Conservation (phyloP, 2,888 invertebrate species). For the Caradrina clavipalpis region DNA sequence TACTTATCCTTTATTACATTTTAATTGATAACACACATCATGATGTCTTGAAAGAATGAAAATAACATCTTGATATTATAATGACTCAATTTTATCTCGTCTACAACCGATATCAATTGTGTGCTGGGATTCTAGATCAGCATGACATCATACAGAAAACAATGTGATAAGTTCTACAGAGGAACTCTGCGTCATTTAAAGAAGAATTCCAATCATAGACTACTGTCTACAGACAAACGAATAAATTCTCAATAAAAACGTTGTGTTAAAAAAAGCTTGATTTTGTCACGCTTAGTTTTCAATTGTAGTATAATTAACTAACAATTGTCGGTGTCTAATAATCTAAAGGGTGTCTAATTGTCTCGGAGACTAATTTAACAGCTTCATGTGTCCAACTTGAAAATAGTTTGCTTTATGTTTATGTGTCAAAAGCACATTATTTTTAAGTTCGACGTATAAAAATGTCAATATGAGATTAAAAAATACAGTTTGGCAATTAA, state of each 20-base stretch:
- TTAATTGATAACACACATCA: constrained; percentile 48
- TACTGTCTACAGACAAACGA: constrained; percentile 4
- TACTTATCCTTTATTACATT: constrained; percentile 30
- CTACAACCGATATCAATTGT: constrained; percentile 60
- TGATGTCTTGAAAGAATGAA: constrained; percentile 19
- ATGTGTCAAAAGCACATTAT: too few relatives aligned
- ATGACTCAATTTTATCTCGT: constrained; percentile 56
- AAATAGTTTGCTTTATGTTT: too few relatives aligned
- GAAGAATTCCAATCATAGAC: constrained; percentile 19
- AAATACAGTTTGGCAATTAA: too few relatives aligned
- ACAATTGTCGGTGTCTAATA: too few relatives aligned
- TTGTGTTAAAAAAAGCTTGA: too few relatives aligned
- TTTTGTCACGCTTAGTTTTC: too few relatives aligned
- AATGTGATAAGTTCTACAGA: constrained; percentile 37
- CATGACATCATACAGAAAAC: constrained; percentile 62
- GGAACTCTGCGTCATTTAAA: constrained; percentile 41
- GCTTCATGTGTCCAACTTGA: too few relatives aligned
- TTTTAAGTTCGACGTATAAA: too few relatives aligned
- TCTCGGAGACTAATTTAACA: too few relatives aligned
- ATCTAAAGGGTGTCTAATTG: too few relatives aligned
- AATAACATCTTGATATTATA: constrained; percentile 43
- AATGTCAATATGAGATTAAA: too few relatives aligned
- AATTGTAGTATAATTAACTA: background rate
- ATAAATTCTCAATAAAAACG: background rate
- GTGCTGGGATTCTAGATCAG: constrained; percentile 56